phyloP scores from a whole-genome alignment of 92 coral and sea anemone genomes.

The Hydrozoanthus gracilis region DNA sequence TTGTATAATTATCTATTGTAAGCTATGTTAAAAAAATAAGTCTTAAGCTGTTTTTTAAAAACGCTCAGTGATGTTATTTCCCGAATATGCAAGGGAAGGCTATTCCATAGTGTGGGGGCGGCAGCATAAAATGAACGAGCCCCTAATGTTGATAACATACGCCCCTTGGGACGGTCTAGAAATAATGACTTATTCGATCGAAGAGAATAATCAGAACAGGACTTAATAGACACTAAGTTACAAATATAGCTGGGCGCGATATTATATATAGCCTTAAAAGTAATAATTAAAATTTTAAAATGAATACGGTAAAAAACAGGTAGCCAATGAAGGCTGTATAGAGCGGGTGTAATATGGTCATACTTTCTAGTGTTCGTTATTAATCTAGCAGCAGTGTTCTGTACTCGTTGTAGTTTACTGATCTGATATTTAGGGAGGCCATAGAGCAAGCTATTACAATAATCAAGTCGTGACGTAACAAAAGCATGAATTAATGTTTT shows the following conservation, averaged over 20 bases:
- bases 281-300: background rate
- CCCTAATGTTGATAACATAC: background rate
- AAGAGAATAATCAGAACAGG: background rate
- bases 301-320: background rate
- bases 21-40: no score
- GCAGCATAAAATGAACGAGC: background rate
- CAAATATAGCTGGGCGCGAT: background rate
- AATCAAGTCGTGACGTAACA: constrained; percentile 27
- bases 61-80: no score
- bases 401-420: constrained; percentile 14
- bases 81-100: no score
- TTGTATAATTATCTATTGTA: no score
- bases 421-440: constrained; percentile 10
- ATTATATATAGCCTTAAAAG: background rate
- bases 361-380: background rate
- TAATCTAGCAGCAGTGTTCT: background rate
- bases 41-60: no score
- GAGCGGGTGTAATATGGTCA: background rate
- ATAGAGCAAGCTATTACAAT: constrained; percentile 6
- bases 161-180: background rate
- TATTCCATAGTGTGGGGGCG: background rate
- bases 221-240: background rate
- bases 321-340: background rate
- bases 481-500: constrained; percentile 35
- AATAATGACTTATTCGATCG: background rate